Percentiles rank a stretch among this genome's conserved stretches.
Evolutionary conservation across 2,888 invertebrate species (phyloP).

Genomic region (Trichacis sp.): DNA sequence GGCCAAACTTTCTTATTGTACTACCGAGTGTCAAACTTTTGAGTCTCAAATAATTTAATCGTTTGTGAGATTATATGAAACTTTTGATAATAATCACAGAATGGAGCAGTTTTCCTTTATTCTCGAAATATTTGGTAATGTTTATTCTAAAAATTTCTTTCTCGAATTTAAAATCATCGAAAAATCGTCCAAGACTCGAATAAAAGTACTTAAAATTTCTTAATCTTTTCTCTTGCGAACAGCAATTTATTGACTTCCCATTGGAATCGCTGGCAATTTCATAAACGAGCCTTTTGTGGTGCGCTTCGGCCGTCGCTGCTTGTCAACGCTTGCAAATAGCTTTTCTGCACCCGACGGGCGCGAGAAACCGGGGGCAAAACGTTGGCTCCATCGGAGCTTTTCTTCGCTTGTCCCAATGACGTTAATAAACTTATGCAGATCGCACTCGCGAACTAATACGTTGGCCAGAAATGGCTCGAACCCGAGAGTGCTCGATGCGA

Average conservation of each 20-base stretch:
- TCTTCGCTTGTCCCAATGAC: constrained; percentile 30
- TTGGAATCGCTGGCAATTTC: constrained; percentile 13
- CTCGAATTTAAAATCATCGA: not conserved
- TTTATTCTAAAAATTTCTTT: not conserved
- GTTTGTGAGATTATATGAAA: no score
- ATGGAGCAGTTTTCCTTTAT: no score
- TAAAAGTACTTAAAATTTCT: no score
- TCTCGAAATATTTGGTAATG: constrained; percentile 18
- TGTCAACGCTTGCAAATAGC: constrained; percentile 21
- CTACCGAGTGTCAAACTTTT: no score
- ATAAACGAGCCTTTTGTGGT: constrained; percentile 15
- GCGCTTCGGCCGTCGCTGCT: not conserved
- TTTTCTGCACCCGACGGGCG: constrained; percentile 15
- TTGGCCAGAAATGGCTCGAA: constrained; percentile 22
- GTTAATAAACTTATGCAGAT: constrained; percentile 41
- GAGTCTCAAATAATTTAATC: no score
- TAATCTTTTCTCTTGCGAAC: not conserved
- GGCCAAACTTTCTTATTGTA: no score
- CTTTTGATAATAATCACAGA: no score
- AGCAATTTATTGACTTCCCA: constrained; percentile 3
- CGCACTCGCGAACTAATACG: constrained; percentile 22
- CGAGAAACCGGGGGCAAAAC: constrained; percentile 19
- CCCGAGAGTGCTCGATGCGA: constrained; percentile 10
- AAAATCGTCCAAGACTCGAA: not conserved
- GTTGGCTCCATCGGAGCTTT: constrained; percentile 28